These are phyloP conservation scores for Trypoxylon attenuatum DNA, from an alignment of 2,888 invertebrate genomes.

Conservation along the genomic window DNA sequence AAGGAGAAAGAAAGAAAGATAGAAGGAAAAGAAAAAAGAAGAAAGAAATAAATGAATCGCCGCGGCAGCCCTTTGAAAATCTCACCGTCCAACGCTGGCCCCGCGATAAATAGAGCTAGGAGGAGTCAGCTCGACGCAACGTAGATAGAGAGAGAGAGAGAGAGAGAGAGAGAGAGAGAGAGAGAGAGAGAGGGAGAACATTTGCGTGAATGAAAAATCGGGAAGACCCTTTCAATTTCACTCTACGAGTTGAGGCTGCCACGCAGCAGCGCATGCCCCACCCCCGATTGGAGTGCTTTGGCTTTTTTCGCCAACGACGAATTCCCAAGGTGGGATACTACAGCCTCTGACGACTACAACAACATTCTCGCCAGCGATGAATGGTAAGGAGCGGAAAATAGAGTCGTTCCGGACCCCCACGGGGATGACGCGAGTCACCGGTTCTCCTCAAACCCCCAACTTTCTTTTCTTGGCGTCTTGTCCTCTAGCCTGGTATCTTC, in stretches of 20 bases:
- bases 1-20: too few species aligned
- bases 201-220: neutral
- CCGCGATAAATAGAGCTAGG: neutral
- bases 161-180: neutral
- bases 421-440: slow-evolving; percentile 14
- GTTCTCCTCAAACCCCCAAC: too few species aligned
- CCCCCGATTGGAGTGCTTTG: neutral
- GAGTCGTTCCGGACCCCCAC: slow-evolving; percentile 53
- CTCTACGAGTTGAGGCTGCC: neutral
- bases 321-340: slow-evolving; percentile 7
- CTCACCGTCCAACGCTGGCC: neutral
- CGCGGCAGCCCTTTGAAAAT: neutral
- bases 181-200: neutral
- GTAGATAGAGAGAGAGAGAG: neutral
- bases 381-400: slow-evolving; percentile 13
- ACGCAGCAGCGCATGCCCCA: neutral
- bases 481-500: too few species aligned
- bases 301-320: neutral
- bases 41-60: too few species aligned
- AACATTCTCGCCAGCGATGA: slow-evolving; percentile 1
- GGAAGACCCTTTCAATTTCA: neutral
- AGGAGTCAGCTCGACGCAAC: too few species aligned
- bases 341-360: slow-evolving; percentile 11
- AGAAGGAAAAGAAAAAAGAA: too few species aligned
- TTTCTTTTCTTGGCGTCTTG: too few species aligned